Base-by-base conservation (phyloP, 1,140 invertebrate genomes). In the Trichonephila clavipes region DNA sequence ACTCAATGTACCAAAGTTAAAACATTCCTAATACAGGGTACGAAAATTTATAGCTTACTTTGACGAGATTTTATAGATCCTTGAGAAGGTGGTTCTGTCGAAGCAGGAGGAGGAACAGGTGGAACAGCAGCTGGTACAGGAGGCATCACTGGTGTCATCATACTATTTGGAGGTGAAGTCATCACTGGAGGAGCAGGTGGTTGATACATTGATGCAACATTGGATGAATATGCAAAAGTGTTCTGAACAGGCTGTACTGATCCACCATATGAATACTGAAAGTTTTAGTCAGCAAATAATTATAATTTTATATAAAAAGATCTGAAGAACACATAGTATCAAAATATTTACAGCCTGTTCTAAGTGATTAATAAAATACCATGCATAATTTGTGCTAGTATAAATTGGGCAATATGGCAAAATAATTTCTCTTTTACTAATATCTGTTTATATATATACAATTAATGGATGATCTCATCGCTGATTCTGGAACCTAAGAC, bases 221-320 rank as follows among this genome's bases (percentile, higher is more conserved):
- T 92, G 12, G 59, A 18, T 24, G 58, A 58, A 58, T 92, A 92
- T 8, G 59, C 59, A 66, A 85, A 92, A 69, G 1, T 83, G 24
- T 16, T 66, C 18, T 66, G 59, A 21, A 66, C 44, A 40, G 59
- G 24, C 5, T 82, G 90, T 28, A 61, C 21, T n/a, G 66, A 58
- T 21, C 90, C 77, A 40, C 81, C 62, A 85, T 92, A 92, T n/a
- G 90, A 85, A 58, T 83, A 92, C 83, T 92, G 58, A 51, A 87
- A 87, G 81, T 58, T 34, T 21, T 10, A 51, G 21, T 66, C 7
- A 16, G 16, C 18, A 62, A 16, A 51, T 7, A 61, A 77, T 51
- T 51, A 51, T 12, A 51, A 5, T 51, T 51, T 5, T 51, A 10
- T 51, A 51, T 51, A 12, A 51, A 10, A 51, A 51, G 51, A 51